phyloP scores from a whole-genome alignment of 1,140 invertebrate species.

The Pogonus chalceus region DNA sequence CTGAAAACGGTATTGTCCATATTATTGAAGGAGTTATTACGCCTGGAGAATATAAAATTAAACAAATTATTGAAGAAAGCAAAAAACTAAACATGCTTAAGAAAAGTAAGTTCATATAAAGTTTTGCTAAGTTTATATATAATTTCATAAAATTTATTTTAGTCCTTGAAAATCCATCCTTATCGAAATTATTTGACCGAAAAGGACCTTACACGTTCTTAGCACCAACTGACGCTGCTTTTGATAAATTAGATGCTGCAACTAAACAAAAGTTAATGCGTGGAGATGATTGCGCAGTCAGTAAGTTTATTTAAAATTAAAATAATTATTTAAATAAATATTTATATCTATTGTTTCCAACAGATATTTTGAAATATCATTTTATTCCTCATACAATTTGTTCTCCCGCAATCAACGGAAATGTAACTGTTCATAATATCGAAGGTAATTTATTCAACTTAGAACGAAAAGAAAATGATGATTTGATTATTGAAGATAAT shows the following conservation, averaged over 20 bases:
- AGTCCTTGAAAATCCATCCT: slow-evolving; percentile 39
- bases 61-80: slow-evolving; percentile 34
- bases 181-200: slow-evolving; percentile 37
- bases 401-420: slow-evolving; percentile 44
- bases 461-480: slow-evolving; percentile 38
- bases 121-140: background rate
- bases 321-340: background rate
- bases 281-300: slow-evolving; percentile 39
- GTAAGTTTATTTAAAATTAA: slow-evolving; percentile 28
- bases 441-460: slow-evolving; percentile 42
- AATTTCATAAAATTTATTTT: background rate
- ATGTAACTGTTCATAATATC: slow-evolving; percentile 44
- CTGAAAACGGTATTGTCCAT: slow-evolving; percentile 58
- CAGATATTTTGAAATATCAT: slow-evolving; percentile 53
- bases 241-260: slow-evolving; percentile 39
- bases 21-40: slow-evolving; percentile 51
- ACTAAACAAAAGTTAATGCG: slow-evolving; percentile 35
- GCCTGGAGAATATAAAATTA: slow-evolving; percentile 38
- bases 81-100: slow-evolving; percentile 27
- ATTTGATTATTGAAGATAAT: slow-evolving; percentile 37
- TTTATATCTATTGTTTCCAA: slow-evolving; percentile 8
- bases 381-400: slow-evolving; percentile 57
- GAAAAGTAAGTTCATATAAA: slow-evolving; percentile 24
- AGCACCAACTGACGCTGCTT: slow-evolving; percentile 54
- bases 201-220: slow-evolving; percentile 50